Evolutionary conservation across 2,113 vertebrate genomes (phyloP), one percentile per base, ranked within the genome.

Genomic region (Protobothrops flavoviridis): DNA sequence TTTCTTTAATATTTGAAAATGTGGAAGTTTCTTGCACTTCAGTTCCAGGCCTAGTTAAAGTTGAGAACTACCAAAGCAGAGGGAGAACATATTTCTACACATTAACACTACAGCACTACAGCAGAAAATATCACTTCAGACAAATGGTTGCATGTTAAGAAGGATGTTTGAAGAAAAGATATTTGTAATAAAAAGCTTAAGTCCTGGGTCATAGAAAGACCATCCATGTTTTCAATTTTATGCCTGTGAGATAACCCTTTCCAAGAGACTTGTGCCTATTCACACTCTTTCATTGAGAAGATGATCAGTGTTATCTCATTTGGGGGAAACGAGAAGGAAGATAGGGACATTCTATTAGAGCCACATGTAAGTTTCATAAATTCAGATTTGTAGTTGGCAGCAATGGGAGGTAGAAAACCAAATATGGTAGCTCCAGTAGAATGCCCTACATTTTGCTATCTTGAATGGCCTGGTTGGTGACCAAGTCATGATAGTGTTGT

Each of bases 151-250:
- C 48, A 95, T 96, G 92, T 94, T 95, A 96, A 96, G 57, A 95
- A 96, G 91, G 96, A 96, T 95, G 86, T 95, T 96, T 95, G 94
- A 64, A 95, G 95, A 95, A 97, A 97, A 97, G 95, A 95, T 96
- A 95, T 96, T 97, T 96, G 96, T 94, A 96, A 96, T 96, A 96
- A 96, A 97, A 96, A 94, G 52, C 94, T 91, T 43, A 95, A 95
- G 90, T 69, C 91, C 90, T 93, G 95, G 95, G 95, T 95, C 96
- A 95, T 91, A 95, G 91, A 61, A 95, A n/a, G 96, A 97, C 97
- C 96, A 96, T 96, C 87, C 95, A 64, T 91, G 59, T 90, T 94
- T 92, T 94, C 87, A 94, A 53, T 94, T 93, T 95, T 93, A 94
- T 94, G 92, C 88, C 93, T 95, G 90, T 56, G 59, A 43, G 90